Evolutionary conservation across 2,888 invertebrate genomes (phyloP).

Genomic region (Erebia epiphron): DNA sequence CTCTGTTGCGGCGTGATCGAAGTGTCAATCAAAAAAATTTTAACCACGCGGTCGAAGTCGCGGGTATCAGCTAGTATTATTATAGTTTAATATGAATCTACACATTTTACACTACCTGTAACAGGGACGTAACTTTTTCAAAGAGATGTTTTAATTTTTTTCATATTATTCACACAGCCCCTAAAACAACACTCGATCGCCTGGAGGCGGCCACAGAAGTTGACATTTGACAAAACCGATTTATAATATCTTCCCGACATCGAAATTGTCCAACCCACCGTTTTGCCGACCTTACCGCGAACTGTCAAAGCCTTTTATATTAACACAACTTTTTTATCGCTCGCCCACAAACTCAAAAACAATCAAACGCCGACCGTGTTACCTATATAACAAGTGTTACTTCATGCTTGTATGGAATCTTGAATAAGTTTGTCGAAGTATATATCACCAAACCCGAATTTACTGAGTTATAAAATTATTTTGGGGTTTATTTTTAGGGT

Average conservation of each 20-base stretch:
- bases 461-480: constrained; percentile 71
- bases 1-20: too few relatives aligned
- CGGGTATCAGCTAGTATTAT: too few relatives aligned
- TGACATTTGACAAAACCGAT: constrained; percentile 81
- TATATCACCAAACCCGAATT: constrained; percentile 73
- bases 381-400: constrained; percentile 18
- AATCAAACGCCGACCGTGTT: constrained; percentile 44
- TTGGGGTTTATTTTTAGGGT: constrained; percentile 56
- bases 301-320: constrained; percentile 76
- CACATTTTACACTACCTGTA: too few relatives aligned
- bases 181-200: constrained; percentile 46
- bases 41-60: too few relatives aligned
- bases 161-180: constrained; percentile 44
- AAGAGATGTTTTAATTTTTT: constrained; percentile 2
- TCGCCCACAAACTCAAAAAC: constrained; percentile 8
- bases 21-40: too few relatives aligned
- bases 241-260: constrained; percentile 67
- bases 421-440: constrained; percentile 48
- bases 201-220: constrained; percentile 74
- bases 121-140: background rate
- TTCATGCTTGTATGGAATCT: background rate
- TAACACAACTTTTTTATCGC: constrained; percentile 47
- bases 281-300: constrained; percentile 76
- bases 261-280: constrained; percentile 79
- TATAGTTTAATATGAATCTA: too few relatives aligned